Percentiles rank a stretch among this genome's conserved stretches.
Conservation (phyloP, 2,888 invertebrate genomes). For the Ophion obscuratus region DNA sequence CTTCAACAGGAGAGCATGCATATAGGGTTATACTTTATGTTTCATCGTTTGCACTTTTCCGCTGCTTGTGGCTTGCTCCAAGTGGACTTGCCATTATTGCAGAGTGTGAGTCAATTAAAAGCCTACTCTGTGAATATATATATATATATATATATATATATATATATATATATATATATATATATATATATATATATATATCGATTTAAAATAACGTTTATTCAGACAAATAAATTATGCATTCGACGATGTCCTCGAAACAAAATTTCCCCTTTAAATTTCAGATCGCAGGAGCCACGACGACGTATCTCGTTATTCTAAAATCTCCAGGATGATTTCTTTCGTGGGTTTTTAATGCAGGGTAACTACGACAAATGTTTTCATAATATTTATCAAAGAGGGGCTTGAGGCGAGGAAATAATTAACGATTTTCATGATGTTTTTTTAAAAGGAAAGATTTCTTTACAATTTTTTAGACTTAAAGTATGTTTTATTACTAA, state of each 20-base stretch:
- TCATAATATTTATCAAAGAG: neutral
- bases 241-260: neutral
- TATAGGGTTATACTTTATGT: constrained; percentile 59
- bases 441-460: too few species aligned
- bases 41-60: constrained; percentile 52
- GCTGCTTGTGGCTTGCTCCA: constrained; percentile 58
- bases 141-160: too few species aligned
- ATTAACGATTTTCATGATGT: too few species aligned
- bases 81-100: constrained; percentile 57
- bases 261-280: constrained; percentile 18
- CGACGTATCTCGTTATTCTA: constrained; percentile 63
- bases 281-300: constrained; percentile 62
- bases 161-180: too few species aligned
- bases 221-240: neutral
- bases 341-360: neutral
- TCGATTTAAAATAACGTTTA: neutral
- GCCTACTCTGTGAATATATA: neutral
- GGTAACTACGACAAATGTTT: neutral
- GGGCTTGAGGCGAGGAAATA: too few species aligned
- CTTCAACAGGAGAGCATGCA: constrained; percentile 53
- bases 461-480: too few species aligned
- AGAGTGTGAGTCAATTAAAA: constrained; percentile 34
- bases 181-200: too few species aligned
- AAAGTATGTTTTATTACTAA: too few species aligned
- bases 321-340: constrained; percentile 45